phyloP scores from a whole-genome alignment of 1,140 invertebrate species.

The Drosophila miranda region DNA sequence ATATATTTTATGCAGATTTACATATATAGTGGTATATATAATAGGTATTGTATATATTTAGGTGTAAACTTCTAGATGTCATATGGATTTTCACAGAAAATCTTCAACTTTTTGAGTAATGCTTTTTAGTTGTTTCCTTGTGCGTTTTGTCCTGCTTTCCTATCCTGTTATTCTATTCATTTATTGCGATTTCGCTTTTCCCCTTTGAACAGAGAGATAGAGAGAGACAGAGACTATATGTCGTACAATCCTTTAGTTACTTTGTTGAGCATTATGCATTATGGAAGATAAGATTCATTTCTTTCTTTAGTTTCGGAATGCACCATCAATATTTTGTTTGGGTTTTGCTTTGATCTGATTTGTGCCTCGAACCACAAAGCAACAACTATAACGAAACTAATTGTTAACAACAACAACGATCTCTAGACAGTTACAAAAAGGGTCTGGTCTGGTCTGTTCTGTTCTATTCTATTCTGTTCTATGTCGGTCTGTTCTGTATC shows the following conservation, averaged over 20 bases:
- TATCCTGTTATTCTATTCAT: slow-evolving; percentile 11
- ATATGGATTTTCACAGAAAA: slow-evolving; percentile 81
- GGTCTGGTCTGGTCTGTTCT: slow-evolving; percentile 17
- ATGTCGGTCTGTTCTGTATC: slow-evolving; percentile 19
- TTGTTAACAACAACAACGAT: slow-evolving; percentile 11
- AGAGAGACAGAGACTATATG: too few species aligned
- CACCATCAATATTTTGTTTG: slow-evolving; percentile 9
- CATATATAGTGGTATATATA: slow-evolving; percentile 53
- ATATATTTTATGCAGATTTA: slow-evolving; percentile 66
- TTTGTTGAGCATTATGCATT: slow-evolving; percentile 71
- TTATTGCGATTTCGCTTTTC: slow-evolving; percentile 47
- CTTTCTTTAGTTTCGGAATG: slow-evolving; percentile 22
- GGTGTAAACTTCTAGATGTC: slow-evolving; percentile 76
- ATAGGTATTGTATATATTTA: slow-evolving; percentile 50
- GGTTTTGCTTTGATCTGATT: slow-evolving; percentile 26
- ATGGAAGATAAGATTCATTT: slow-evolving; percentile 50
- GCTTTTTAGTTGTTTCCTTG: slow-evolving; percentile 71
- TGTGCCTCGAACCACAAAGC: slow-evolving; percentile 46
- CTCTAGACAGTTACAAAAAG: slow-evolving; percentile 5
- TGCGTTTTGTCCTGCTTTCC: slow-evolving; percentile 44
- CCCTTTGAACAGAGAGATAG: slow-evolving; percentile 20
- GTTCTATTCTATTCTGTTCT: too few species aligned
- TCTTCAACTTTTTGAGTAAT: slow-evolving; percentile 79
- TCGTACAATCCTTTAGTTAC: slow-evolving; percentile 19
- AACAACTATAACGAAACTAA: slow-evolving; percentile 55